A percentile compares a stretch with the other conserved stretches of the same genome.
Evolutionary conservation across 1,140 invertebrate genomes (phyloP).

Genomic region (Ostrea denselamellosa): DNA sequence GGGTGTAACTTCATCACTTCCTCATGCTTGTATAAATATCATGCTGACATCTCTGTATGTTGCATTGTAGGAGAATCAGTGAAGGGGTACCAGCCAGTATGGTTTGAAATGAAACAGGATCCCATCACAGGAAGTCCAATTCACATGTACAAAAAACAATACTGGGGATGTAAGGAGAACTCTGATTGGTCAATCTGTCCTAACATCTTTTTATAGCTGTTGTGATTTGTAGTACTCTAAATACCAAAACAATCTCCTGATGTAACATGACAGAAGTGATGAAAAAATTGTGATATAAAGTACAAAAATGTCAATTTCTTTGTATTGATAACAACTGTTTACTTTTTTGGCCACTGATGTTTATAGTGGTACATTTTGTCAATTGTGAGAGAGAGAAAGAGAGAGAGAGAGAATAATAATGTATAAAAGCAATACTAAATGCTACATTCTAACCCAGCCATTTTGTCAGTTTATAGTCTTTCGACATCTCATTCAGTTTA

Average conservation of each 20-base stretch:
- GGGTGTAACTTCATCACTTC: no score
- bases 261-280: neutral
- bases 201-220: slow-evolving; percentile 85
- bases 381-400: neutral
- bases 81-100: slow-evolving; percentile 89
- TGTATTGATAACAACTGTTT: no score
- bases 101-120: slow-evolving; percentile 94
- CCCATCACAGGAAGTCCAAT: slow-evolving; percentile 88
- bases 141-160: slow-evolving; percentile 91
- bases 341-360: neutral
- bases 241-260: neutral
- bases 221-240: neutral
- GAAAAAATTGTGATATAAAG: slow-evolving; percentile 18
- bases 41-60: neutral
- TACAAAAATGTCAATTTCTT: neutral
- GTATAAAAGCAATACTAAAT: neutral
- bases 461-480: neutral
- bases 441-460: neutral
- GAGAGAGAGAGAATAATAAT: neutral
- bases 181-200: slow-evolving; percentile 95
- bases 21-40: no score
- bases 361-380: neutral
- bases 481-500: neutral
- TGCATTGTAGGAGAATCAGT: slow-evolving; percentile 84
- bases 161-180: slow-evolving; percentile 95